Percentiles rank a stretch among this genome's conserved stretches.
Conservation (phyloP, 2,797 vertebrate species). For the Geotrypetes seraphini region DNA sequence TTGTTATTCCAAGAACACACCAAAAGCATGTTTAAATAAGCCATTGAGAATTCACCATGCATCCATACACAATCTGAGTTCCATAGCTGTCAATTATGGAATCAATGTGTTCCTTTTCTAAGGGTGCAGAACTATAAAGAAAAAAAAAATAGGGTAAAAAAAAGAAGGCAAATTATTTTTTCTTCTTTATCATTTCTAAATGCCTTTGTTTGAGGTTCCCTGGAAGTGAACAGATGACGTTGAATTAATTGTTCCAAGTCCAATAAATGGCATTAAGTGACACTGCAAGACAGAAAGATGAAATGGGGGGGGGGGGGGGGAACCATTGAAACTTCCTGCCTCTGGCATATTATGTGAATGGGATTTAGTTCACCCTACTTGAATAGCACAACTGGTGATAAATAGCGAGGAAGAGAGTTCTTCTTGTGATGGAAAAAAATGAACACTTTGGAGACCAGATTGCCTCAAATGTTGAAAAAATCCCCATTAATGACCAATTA, state of each 20-base stretch:
- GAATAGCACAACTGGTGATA: constrained; percentile 16
- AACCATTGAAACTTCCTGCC: constrained; percentile 12
- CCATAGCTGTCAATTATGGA: too few relatives aligned
- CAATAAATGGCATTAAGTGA: constrained; percentile 24
- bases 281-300: constrained; percentile 16
- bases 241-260: constrained; percentile 32
- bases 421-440: constrained; percentile 23
- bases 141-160: too few relatives aligned
- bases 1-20: too few relatives aligned
- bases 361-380: constrained; percentile 18
- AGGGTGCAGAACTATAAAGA: too few relatives aligned
- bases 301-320: constrained; percentile 16
- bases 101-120: too few relatives aligned
- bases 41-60: too few relatives aligned
- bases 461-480: constrained; percentile 27
- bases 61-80: too few relatives aligned
- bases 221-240: constrained; percentile 16
- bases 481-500: constrained; percentile 36
- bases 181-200: too few relatives aligned
- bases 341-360: constrained; percentile 9
- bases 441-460: constrained; percentile 17
- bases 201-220: too few relatives aligned
- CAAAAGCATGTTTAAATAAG: too few relatives aligned
- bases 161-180: too few relatives aligned
- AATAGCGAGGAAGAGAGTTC: constrained; percentile 27